Percentiles rank a stretch among this genome's conserved stretches.
Evolutionary conservation across 2,888 invertebrate species (phyloP).

Genomic region (Archips xylosteana): DNA sequence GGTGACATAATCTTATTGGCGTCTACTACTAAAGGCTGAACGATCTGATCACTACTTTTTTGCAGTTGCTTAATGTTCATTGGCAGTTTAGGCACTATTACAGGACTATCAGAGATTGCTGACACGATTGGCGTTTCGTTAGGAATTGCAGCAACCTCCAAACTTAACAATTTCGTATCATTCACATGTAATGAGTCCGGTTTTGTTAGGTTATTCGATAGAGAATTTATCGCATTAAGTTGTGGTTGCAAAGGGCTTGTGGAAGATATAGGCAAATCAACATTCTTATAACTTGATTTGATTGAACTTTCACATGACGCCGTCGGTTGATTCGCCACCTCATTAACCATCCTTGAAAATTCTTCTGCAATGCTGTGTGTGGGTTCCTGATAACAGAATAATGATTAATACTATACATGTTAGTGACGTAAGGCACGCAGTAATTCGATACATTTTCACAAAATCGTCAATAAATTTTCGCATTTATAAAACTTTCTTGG

Average conservation of each 20-base stretch:
- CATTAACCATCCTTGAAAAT: slow-evolving; percentile 79
- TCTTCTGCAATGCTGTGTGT: slow-evolving; percentile 76
- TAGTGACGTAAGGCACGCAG: too few relatives aligned
- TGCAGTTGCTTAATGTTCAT: slow-evolving; percentile 72
- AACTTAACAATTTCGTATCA: slow-evolving; percentile 73
- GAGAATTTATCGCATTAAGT: slow-evolving; percentile 73
- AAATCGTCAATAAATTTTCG: too few relatives aligned
- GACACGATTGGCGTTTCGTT: slow-evolving; percentile 88
- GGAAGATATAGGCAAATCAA: slow-evolving; percentile 64
- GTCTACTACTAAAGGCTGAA: slow-evolving; percentile 71
- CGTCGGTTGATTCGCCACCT: slow-evolving; percentile 74
- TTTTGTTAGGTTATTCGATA: slow-evolving; percentile 79
- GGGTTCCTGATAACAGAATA: slow-evolving; percentile 54
- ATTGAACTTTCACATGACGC: slow-evolving; percentile 61
- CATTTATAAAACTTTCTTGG: too few relatives aligned
- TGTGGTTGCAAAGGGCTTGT: slow-evolving; percentile 68
- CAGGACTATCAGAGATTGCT: slow-evolving; percentile 89
- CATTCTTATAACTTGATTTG: slow-evolving; percentile 66
- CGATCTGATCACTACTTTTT: slow-evolving; percentile 69
- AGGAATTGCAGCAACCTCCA: slow-evolving; percentile 69
- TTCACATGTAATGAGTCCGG: slow-evolving; percentile 77
- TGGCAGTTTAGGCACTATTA: slow-evolving; percentile 86
- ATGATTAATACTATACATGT: too few relatives aligned
- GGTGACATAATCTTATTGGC: slow-evolving; percentile 68
- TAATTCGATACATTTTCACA: too few relatives aligned